Evolutionary conservation across 2,113 vertebrate genomes (phyloP), one percentile per base, ranked within the genome.

Genomic region (Eulemur rufifrons): DNA sequence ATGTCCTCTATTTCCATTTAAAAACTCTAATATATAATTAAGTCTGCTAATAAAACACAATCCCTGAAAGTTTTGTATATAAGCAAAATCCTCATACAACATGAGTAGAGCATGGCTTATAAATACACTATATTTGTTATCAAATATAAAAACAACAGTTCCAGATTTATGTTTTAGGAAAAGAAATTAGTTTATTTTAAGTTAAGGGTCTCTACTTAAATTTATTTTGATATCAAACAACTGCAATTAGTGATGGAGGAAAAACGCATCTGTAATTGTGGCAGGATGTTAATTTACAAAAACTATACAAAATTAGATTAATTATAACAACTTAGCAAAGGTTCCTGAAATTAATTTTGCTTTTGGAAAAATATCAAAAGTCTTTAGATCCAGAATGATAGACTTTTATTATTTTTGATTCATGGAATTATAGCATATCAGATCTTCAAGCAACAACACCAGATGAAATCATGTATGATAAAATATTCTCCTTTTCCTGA

Each of bases 291-390:
- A 87, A 89, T 97, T 98, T 95, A 96, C 37, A 92, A 93, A 97
- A 97, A 80, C 94, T 66, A 84, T 91, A 97, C 29, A 97, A 98
- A 98, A 97, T 97, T 95, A 97, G 92, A 91, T 89, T 93, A 93
- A 95, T 95, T 96, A 66, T 61, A 93, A 95, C 56, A 96, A 95
- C 84, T 92, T 54, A 7, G 52, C 89, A 97, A 98, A 97, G 64
- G 69, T 94, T 96, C 77, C 78, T 93, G 92, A 96, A 96, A 95
- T 97, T 94, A 97, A 96, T 82, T 95, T 97, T 94, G 54, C 42
- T 93, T 94, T 88, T 95, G 86, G 93, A 94, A 97, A 97, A 95
- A 83, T 97, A 97, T 96, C 94, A 96, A 97, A 97, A 96, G 83
- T 96, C 93, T 96, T 94, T 89, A 97, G 69, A 83, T 90, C 13